These are phyloP conservation scores for Strigamia transsilvanica DNA, from an alignment of 2,888 invertebrate species.

Conservation along the genomic window DNA sequence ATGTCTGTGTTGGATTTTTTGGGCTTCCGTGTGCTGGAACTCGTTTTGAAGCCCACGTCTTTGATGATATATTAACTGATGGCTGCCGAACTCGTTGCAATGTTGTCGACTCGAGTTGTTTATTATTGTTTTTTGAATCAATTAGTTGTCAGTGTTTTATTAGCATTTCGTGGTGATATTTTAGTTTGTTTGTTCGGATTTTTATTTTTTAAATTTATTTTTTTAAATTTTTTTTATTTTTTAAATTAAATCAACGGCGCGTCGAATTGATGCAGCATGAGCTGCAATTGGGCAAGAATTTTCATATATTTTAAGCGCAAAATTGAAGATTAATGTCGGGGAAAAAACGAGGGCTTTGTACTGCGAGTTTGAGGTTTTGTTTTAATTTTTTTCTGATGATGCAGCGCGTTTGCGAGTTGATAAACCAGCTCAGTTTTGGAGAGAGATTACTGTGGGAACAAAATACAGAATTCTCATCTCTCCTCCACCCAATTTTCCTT, in stretches of 20 bases:
- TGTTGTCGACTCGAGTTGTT: too few relatives aligned
- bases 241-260: too few relatives aligned
- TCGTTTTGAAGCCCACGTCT: neutral
- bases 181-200: too few relatives aligned
- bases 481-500: constrained; percentile 28
- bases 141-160: too few relatives aligned
- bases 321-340: too few relatives aligned
- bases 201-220: neutral
- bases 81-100: neutral
- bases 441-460: constrained; percentile 2
- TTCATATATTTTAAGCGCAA: neutral
- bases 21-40: neutral
- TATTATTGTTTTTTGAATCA: neutral
- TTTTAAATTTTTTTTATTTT: neutral
- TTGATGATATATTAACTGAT: constrained; percentile 14
- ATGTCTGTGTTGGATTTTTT: neutral
- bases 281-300: neutral
- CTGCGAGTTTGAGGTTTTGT: too few relatives aligned
- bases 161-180: too few relatives aligned
- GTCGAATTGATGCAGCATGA: neutral
- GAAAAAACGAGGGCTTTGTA: too few relatives aligned
- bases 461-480: constrained; percentile 3
- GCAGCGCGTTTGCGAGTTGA: neutral
- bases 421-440: constrained; percentile 20
- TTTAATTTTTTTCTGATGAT: neutral